Evolutionary conservation across 2,888 invertebrate species (phyloP), one percentile per base, ranked within the genome.

Genomic region (Bugula neritina): DNA sequence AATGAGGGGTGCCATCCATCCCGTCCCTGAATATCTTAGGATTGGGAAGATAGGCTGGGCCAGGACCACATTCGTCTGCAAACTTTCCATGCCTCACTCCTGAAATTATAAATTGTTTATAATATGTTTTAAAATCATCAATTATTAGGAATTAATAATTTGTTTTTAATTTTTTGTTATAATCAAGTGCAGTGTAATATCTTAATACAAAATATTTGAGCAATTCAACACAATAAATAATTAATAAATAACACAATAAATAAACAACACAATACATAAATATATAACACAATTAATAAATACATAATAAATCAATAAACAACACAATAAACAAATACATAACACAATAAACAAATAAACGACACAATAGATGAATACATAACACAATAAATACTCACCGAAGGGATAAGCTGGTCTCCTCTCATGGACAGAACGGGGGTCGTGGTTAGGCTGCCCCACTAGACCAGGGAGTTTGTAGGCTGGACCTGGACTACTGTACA

Each of bases 401-500:
- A 78, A 77, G 21, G 75, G 72, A 72, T 74, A 79, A 69, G 76
- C 75, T 17, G 78, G 77, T 13, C 74, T 77, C 69, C 73, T 74
- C 54, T 31, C 29, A 74, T 79, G 78, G 35, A 74, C 75, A 71
- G 75, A 75, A 23, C 79, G 73, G 10, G 79, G 79, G 73, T 79
- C 79, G 73, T 79, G 79, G 13, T 70, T 35, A 1, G 52, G 55
- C 63, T 74, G 71, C 21, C 79, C 79, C 10, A 77, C 75, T 21
- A 80, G 73, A 35, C 77, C 75, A 10, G 79, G 79, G 21, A 79
- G 75, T 31, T 71, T 73, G 73, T 79, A 80, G 71, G 76, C 76
- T 1, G 79, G 79, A 10, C 79, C 79, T 1, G 79, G 79, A 69
- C 79, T 77, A 35, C 73, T 73, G 74, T 77, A 78, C 79, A 76